Evolutionary conservation across 35 echinoderm and acorn worm genomes (phyloP).

Genomic region (Ptychodera flava): DNA sequence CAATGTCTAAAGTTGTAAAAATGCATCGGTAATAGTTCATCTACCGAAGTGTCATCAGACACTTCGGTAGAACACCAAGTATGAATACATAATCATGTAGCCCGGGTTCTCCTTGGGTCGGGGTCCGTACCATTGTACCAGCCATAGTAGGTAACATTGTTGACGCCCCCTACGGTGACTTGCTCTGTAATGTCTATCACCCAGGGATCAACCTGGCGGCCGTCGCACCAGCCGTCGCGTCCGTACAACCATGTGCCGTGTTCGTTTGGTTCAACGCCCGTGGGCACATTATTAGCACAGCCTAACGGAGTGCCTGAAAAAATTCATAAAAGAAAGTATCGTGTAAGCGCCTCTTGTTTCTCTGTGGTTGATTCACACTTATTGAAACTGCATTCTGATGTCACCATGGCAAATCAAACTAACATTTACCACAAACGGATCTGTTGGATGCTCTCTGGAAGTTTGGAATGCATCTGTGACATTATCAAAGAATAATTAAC

Average conservation of each 20-base stretch:
- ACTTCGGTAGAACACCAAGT: slow-evolving; percentile 69
- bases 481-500: no score
- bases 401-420: no score
- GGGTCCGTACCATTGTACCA: slow-evolving; percentile 79
- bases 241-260: slow-evolving; percentile 92
- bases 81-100: slow-evolving; percentile 73
- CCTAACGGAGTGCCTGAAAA: slow-evolving; percentile 59
- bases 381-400: neutral
- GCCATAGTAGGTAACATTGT: slow-evolving; percentile 69
- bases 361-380: neutral
- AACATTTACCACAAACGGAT: neutral
- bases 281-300: slow-evolving; percentile 47
- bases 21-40: no score
- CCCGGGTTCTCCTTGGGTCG: slow-evolving; percentile 53
- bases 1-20: no score
- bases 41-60: no score
- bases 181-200: slow-evolving; percentile 58
- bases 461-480: neutral
- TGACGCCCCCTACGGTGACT: neutral
- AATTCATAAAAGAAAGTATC: neutral
- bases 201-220: slow-evolving; percentile 81
- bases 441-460: neutral
- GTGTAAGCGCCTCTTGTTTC: neutral
- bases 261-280: slow-evolving; percentile 90
- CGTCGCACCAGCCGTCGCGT: slow-evolving; percentile 83